Conservation (phyloP, 2,888 invertebrate genomes). For the Apamea crenata region DNA sequence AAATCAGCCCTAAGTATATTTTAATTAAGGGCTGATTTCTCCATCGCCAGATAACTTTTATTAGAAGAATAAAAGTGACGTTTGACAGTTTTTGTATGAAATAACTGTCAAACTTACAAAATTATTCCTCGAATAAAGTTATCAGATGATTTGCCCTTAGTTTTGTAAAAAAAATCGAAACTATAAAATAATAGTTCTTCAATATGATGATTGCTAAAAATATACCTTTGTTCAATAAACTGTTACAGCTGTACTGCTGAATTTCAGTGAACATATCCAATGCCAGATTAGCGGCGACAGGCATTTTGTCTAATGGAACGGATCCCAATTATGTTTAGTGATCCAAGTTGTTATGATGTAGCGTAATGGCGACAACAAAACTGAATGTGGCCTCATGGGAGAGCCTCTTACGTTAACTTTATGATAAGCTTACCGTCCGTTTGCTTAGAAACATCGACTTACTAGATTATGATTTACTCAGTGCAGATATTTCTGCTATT, state of each 20-base stretch:
- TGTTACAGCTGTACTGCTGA: constrained; percentile 11
- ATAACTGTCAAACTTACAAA: no score
- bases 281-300: constrained; percentile 65
- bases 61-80: no score
- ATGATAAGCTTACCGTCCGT: constrained; percentile 29
- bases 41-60: no score
- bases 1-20: no score
- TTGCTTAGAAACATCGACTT: constrained; percentile 27
- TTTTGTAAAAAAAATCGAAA: not conserved
- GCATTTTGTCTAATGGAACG: constrained; percentile 71
- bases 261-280: constrained; percentile 60
- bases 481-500: constrained; percentile 22
- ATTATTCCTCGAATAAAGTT: no score
- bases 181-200: not conserved
- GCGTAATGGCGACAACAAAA: constrained; percentile 55
- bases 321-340: constrained; percentile 70
- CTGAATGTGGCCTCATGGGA: constrained; percentile 41
- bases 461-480: constrained; percentile 25
- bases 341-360: constrained; percentile 64
- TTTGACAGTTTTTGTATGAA: no score
- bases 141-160: no score
- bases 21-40: no score
- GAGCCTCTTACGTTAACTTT: constrained; percentile 34
- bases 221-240: constrained; percentile 13
- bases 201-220: not conserved